Conservation (phyloP, 2,113 vertebrate species). For the Panthera leo region DNA sequence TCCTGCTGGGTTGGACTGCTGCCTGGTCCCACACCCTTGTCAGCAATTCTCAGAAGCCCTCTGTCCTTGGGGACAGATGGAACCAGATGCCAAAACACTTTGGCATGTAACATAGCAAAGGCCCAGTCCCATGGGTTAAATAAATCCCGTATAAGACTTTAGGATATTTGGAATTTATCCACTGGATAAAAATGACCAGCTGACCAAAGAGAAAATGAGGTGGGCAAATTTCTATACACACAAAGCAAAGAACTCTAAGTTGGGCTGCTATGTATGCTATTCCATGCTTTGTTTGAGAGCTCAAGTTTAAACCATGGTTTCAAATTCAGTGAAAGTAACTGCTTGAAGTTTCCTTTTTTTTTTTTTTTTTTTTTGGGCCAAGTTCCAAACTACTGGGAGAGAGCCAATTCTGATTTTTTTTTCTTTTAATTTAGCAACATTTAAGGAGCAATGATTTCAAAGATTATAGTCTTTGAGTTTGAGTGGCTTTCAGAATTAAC, state of each 20-base stretch:
- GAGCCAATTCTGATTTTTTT: slow-evolving; percentile 3
- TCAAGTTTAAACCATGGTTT: not conserved
- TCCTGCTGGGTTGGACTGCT: not conserved
- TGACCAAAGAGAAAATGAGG: not conserved
- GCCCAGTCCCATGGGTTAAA: not conserved
- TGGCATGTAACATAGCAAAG: not conserved
- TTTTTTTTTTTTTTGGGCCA: not conserved
- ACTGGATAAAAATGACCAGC: not conserved
- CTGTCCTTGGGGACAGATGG: not conserved
- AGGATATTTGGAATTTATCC: not conserved
- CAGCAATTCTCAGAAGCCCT: not conserved
- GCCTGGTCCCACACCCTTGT: not conserved
- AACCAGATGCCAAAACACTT: not conserved
- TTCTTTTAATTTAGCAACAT: not conserved
- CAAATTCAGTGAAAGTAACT: slow-evolving; percentile 9
- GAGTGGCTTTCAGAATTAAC: slow-evolving; percentile 4
- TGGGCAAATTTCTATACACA: not conserved
- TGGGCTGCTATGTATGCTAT: not conserved
- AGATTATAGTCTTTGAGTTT: not conserved
- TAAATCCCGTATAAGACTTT: not conserved
- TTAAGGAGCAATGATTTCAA: slow-evolving; percentile 32
- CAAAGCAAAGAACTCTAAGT: not conserved
- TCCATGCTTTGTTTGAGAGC: not conserved
- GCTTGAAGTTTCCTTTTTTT: slow-evolving; percentile 1
- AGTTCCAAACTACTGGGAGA: slow-evolving; percentile 27